Evolutionary conservation across 2,888 invertebrate species (phyloP).

Genomic region (Conomelus anceps): DNA sequence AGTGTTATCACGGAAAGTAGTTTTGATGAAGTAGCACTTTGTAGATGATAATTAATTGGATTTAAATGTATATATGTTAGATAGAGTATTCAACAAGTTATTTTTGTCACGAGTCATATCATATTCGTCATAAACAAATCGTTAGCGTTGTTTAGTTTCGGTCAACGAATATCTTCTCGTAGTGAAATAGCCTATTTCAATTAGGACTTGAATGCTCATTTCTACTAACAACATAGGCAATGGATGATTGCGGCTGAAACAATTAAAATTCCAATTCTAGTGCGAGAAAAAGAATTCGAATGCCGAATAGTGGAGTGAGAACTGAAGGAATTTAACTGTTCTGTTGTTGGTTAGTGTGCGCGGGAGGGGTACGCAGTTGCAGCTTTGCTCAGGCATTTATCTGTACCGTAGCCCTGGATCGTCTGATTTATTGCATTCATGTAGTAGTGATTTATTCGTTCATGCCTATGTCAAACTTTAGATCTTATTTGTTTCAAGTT

Average conservation of each 20-base stretch:
- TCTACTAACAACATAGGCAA: neutral
- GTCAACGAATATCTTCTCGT: neutral
- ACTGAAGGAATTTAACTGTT: neutral
- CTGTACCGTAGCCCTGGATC: neutral
- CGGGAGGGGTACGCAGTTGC: conserved; percentile 3
- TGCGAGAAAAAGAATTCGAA: neutral
- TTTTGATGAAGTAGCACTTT: neutral
- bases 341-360: neutral
- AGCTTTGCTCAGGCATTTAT: neutral
- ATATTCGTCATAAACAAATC: neutral
- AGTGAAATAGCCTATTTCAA: neutral
- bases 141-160: neutral
- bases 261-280: neutral
- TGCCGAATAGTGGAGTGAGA: neutral
- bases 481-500: neutral
- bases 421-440: neutral
- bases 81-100: conserved; percentile 5
- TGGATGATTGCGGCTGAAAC: neutral
- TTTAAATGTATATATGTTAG: neutral
- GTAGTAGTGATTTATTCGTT: neutral
- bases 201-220: neutral
- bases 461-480: neutral
- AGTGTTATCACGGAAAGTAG: conserved; percentile 1
- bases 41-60: neutral
- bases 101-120: neutral